These are phyloP conservation scores for Drosophila stalkeri DNA, from an alignment of 2,888 invertebrate species.

Conservation along the genomic window DNA sequence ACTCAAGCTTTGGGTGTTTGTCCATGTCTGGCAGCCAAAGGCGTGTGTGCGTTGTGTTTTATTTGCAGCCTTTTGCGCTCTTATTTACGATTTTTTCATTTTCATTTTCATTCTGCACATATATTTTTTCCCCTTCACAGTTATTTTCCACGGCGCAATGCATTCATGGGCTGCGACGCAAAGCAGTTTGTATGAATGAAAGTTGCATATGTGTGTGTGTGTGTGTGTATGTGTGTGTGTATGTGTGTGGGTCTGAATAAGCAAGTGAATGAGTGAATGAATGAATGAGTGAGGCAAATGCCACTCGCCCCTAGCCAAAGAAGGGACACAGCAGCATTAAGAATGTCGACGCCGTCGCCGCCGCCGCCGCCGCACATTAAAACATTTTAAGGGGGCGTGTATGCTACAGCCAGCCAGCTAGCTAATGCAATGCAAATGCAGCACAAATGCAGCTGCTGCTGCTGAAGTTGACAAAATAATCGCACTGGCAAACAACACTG, in stretches of 20 bases:
- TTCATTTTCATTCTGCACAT: constrained; percentile 47
- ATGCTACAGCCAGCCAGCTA: background rate
- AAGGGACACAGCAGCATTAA: constrained; percentile 38
- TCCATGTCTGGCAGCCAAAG: constrained; percentile 46
- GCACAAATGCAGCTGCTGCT: constrained; percentile 14
- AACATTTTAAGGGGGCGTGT: constrained; percentile 53
- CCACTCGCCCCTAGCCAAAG: constrained; percentile 4
- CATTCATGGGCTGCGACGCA: constrained; percentile 52
- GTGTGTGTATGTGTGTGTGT: constrained; percentile 77
- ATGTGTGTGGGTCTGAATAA: constrained; percentile 70
- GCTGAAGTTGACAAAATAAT: constrained; percentile 57
- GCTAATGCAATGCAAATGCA: constrained; percentile 64
- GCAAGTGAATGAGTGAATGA: constrained; percentile 65
- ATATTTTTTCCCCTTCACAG: constrained; percentile 31
- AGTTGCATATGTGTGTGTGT: constrained; percentile 77
- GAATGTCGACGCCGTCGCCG: constrained; percentile 63
- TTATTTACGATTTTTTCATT: constrained; percentile 76
- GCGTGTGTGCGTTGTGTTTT: constrained; percentile 62
- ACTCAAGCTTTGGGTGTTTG: constrained; percentile 35
- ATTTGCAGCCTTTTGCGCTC: constrained; percentile 74
- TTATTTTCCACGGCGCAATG: constrained; percentile 49
- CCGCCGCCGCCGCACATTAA: constrained; percentile 69
- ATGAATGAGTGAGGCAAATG: constrained; percentile 43
- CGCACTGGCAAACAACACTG: constrained; percentile 47
- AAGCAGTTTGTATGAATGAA: constrained; percentile 72